Evolutionary conservation across 2,888 invertebrate species (phyloP), one percentile per base, ranked within the genome.

Genomic region (Drosophila eohydei): DNA sequence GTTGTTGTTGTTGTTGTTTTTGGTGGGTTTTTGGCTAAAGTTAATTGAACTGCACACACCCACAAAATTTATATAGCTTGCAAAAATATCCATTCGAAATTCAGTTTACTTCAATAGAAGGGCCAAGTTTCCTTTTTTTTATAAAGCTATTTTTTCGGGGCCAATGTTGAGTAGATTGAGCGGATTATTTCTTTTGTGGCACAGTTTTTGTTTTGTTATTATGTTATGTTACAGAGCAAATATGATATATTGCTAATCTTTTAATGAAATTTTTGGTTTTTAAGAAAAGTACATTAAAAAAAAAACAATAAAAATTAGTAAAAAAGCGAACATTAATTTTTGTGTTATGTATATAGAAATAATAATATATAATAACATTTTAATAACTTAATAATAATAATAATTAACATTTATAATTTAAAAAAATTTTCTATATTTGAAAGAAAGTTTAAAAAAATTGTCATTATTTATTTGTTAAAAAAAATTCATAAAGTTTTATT

Each of bases 1-100:
- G 63, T 40, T 77, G 58, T 61, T 77, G 40, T 38, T 66, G n/a
- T 59, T 48, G 55, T 54, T 65, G 59, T 61, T 64, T 59, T 65
- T 63, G 71, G 59, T 66, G 77, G 74, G 67, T 68, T 73, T 71
- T 68, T 71, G 75, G 69, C 80, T 62, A 74, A 78, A 83, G 83
- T 85, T 83, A 85, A 83, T 83, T 83, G 83, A 83, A 85, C 86
- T 71, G 72, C 69, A 66, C 58, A 83, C 83, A 80, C 80, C 82
- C 78, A 74, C 55, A 57, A 78, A 72, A 80, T 80, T 64, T 80
- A 62, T 80, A 68, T 59, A 46, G 46, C 41, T 16, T 7, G 6
- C 16, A 32, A 51, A 54, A 26, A 73, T 38, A 69, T 21, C 41
- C 52, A 48, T 26, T 14, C 16, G 26, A 50, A 46, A 36, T 16